These are phyloP conservation scores for Cyrtorhinus lividipennis DNA, from an alignment of 1,140 invertebrate species.

Conservation along the genomic window DNA sequence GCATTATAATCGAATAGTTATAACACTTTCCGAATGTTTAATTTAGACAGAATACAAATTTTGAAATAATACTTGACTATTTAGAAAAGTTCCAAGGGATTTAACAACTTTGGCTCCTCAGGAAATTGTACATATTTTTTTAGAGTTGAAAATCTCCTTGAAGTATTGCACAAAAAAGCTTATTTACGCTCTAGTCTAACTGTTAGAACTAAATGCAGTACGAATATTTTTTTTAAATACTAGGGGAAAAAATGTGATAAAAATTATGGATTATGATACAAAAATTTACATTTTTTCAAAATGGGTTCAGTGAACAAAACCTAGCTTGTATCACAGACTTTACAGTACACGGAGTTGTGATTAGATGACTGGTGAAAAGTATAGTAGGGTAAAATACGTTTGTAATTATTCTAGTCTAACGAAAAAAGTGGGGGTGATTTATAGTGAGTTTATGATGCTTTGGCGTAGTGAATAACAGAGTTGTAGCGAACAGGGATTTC, in stretches of 20 bases:
- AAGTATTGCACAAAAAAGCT: not conserved
- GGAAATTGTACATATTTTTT: not conserved
- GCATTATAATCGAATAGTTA: conserved; percentile 21
- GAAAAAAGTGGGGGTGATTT: no score
- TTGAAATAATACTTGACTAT: conserved; percentile 13
- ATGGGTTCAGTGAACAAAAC: not conserved
- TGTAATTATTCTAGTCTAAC: no score
- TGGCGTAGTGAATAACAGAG: conserved; percentile 68
- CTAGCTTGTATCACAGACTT: not conserved
- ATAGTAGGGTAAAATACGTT: no score
- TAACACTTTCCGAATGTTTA: conserved; percentile 20
- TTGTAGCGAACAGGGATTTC: conserved; percentile 43
- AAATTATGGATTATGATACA: not conserved
- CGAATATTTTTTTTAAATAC: not conserved
- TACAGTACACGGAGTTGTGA: not conserved
- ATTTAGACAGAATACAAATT: conserved; percentile 20
- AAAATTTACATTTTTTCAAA: not conserved
- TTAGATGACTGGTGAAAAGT: no score
- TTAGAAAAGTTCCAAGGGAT: not conserved
- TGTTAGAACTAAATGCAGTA: not conserved
- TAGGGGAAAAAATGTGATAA: not conserved
- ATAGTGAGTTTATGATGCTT: conserved; percentile 36
- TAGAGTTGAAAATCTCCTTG: conserved; percentile 7
- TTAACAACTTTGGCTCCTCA: not conserved
- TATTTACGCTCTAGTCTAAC: not conserved